A percentile compares a stretch with the other conserved stretches of the same genome.
Conservation (phyloP, 2,797 vertebrate species). For the Zalophus californianus region DNA sequence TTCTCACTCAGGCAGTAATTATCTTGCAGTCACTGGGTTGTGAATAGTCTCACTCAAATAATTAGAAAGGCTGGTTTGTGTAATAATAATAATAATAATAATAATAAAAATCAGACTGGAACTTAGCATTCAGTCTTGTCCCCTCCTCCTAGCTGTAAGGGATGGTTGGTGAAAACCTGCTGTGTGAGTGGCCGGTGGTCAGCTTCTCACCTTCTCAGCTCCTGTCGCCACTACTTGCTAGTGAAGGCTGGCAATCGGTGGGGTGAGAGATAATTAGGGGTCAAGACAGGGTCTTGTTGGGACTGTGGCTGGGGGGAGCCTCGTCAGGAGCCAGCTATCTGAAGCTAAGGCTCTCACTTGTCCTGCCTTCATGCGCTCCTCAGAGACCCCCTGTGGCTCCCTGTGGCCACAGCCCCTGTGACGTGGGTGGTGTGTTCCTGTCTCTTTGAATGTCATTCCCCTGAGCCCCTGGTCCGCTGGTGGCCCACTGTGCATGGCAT, state of each 20-base stretch:
- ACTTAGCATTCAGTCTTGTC: not conserved
- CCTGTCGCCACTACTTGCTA: not conserved
- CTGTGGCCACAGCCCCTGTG: not conserved
- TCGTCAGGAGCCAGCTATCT: not conserved
- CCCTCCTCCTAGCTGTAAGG: not conserved
- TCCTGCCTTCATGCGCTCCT: not conserved
- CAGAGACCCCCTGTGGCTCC: not conserved
- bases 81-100: not conserved
- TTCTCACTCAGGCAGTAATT: not conserved
- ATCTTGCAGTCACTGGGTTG: not conserved
- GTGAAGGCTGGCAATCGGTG: not conserved
- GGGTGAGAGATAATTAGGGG: not conserved
- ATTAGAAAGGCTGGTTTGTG: not conserved
- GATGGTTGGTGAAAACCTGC: not conserved
- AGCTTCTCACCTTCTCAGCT: not conserved
- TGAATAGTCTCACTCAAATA: not conserved
- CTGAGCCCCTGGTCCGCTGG: not conserved
- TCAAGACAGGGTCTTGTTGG: not conserved
- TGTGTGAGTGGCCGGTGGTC: not conserved
- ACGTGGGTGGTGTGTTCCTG: no score
- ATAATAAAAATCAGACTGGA: not conserved
- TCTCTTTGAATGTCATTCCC: not conserved
- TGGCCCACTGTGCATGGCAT: not conserved
- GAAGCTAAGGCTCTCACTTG: not conserved
- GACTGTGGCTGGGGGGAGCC: not conserved